Conservation (phyloP, 37 sponge, comb jelly and placozoan species). For the Lycopodina hypogea region DNA sequence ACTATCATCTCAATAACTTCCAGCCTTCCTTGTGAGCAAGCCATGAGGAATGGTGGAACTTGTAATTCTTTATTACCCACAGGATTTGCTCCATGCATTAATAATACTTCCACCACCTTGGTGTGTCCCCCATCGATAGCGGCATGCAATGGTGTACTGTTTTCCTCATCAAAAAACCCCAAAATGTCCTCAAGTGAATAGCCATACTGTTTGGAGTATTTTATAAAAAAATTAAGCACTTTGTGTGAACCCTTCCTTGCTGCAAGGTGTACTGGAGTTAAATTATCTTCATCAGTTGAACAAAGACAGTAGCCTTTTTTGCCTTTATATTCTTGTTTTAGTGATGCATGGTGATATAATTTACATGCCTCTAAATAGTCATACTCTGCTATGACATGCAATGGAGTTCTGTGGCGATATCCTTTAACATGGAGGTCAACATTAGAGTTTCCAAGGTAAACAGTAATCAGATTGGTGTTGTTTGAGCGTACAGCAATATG, state of each 20-base stretch:
- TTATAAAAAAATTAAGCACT: conserved; percentile 58
- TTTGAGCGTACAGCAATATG: conserved; percentile 59
- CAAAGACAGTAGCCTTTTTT: conserved; percentile 54
- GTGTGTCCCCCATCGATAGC: conserved; percentile 79
- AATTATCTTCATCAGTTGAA: conserved; percentile 62
- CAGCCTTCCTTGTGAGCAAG: conserved; percentile 64
- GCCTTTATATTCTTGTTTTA: background rate
- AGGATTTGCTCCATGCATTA: conserved; percentile 65
- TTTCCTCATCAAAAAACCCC: conserved; percentile 71
- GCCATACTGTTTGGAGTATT: conserved; percentile 29
- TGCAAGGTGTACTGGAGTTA: conserved; percentile 68
- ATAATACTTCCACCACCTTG: conserved; percentile 70
- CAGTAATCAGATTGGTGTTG: conserved; percentile 36
- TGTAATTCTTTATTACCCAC: conserved; percentile 40
- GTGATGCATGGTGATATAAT: conserved; percentile 21
- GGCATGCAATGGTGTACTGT: conserved; percentile 83
- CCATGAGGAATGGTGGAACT: conserved; percentile 66
- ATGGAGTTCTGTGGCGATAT: conserved; percentile 52
- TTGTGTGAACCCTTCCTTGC: conserved; percentile 64
- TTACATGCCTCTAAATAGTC: conserved; percentile 55
- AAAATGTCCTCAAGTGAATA: conserved; percentile 62
- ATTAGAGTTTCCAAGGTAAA: conserved; percentile 29
- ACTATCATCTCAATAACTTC: conserved; percentile 57
- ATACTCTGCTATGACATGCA: conserved; percentile 69
- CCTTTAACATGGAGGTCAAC: conserved; percentile 41